Base-by-base conservation (phyloP, 1,140 invertebrate genomes). In the Bactericera cockerelli region DNA sequence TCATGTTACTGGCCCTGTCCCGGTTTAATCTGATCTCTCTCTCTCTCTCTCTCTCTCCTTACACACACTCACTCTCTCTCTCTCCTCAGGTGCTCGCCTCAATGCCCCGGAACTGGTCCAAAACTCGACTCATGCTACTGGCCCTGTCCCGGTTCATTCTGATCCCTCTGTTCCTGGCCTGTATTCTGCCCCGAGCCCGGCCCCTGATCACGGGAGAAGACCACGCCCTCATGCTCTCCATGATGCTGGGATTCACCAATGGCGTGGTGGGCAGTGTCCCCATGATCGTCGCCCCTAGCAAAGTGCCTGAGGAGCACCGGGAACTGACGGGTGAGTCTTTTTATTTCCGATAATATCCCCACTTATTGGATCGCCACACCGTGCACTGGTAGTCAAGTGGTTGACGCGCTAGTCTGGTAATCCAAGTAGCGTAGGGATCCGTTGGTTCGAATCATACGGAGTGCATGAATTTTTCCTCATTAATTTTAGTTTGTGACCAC, bases 191-290 rank as follows among this genome's bases (percentile, higher is more conserved):
- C 0, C 75, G 87, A 33, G 71, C 75, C 26, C 72, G 76, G 19
- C 88, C 89, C 0, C 74, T 87, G 28, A 80, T 91, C 38, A 74
- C 80, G 0, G 81, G 80, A 0, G 86, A 89, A 66, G 74, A 70
- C 16, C 80, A 77, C 67, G 78, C 86, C 0, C 75, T 90, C 57
- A 62, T 84, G 39, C 79, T 86, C 56, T 84, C 87, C 2, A 72
- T 86, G 3, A 67, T 87, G 0, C 72, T 94, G 38, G 91, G 91
- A 14, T 73, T 92, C 1, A 84, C 82, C 55, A 93, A 93, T 67
- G 91, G 90, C 0, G 75, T 93, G 16, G 80, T 93, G 58, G 90
- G 91, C 1, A 90, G 87, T 61, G 78, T 93, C 10, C 90, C 90
- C 0, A 93, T 93, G 87, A 90, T 93, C 56, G 78, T 89, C 61